phyloP scores from a whole-genome alignment of 2,888 invertebrate genomes.

The Morpho achilles region DNA sequence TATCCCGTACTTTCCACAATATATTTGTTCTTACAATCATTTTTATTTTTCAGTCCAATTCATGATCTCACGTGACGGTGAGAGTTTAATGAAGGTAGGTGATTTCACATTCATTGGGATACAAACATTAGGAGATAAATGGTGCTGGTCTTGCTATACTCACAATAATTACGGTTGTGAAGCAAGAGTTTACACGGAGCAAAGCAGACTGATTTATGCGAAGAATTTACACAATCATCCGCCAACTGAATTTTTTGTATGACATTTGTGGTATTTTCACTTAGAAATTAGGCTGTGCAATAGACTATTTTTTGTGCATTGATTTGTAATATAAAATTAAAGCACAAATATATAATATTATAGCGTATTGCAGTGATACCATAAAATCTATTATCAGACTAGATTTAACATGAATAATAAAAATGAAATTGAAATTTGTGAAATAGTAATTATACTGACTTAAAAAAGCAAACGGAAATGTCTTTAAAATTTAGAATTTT shows the following conservation, averaged over 20 bases:
- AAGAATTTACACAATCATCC: constrained; percentile 65
- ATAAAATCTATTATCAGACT: too few relatives aligned
- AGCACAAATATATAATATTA: too few relatives aligned
- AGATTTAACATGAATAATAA: too few relatives aligned
- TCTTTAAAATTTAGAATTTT: too few relatives aligned
- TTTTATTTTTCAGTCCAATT: constrained; percentile 56
- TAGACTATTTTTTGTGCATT: background rate
- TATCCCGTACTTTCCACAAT: background rate
- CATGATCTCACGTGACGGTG: constrained; percentile 65
- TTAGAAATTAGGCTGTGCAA: background rate
- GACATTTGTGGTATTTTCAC: constrained; percentile 29
- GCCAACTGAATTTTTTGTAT: constrained; percentile 72
- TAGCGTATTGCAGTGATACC: too few relatives aligned
- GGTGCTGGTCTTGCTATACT: constrained; percentile 67
- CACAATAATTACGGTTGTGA: constrained; percentile 56
- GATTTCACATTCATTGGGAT: constrained; percentile 64
- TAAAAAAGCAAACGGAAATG: too few relatives aligned
- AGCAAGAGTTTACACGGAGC: constrained; percentile 59
- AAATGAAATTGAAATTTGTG: too few relatives aligned
- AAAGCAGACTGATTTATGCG: constrained; percentile 50
- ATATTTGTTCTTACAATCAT: constrained; percentile 1
- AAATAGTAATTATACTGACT: too few relatives aligned
- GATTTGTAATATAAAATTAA: too few relatives aligned
- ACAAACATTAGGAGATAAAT: constrained; percentile 40
- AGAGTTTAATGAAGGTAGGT: constrained; percentile 61